Percentiles rank a stretch among this genome's conserved stretches.
phyloP scores from a whole-genome alignment of 92 coral and sea anemone genomes.

The Phymanthus crucifer region DNA sequence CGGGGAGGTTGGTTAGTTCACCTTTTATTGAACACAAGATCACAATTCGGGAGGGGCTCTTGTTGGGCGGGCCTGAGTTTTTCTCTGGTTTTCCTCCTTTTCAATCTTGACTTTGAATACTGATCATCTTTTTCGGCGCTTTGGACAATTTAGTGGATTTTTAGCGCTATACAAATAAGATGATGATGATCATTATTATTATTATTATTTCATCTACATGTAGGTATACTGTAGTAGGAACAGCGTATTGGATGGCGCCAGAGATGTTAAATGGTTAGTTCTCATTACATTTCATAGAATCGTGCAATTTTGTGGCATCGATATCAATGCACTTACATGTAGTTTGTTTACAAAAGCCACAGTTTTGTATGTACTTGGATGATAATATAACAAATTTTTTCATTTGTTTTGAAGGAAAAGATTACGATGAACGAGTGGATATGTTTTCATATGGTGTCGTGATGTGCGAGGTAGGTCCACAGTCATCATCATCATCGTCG shows the following conservation, averaged over 20 bases:
- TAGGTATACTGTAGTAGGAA: slow-evolving; percentile 95
- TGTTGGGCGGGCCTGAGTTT: too few species aligned
- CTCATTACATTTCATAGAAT: neutral
- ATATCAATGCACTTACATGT: too few species aligned
- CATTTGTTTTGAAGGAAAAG: slow-evolving; percentile 13
- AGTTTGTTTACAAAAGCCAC: neutral
- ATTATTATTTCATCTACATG: neutral
- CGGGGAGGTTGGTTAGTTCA: too few species aligned
- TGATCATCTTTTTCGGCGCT: too few species aligned
- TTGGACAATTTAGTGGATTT: too few species aligned
- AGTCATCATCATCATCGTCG: neutral
- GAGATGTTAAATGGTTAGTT: slow-evolving; percentile 86
- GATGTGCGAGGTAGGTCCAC: slow-evolving; percentile 80
- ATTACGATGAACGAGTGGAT: slow-evolving; percentile 89
- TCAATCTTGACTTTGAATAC: too few species aligned
- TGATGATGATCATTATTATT: neutral
- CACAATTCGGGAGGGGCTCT: too few species aligned
- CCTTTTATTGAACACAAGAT: too few species aligned
- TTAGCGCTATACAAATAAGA: too few species aligned
- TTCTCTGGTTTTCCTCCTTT: too few species aligned
- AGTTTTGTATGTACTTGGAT: neutral
- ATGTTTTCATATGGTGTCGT: slow-evolving; percentile 92
- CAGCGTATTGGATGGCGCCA: slow-evolving; percentile 99
- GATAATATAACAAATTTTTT: neutral
- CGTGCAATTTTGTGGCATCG: neutral